A percentile compares a stretch with the other conserved stretches of the same genome.
Conservation (phyloP, 2,113 vertebrate species). For the Trematocara macrostoma region DNA sequence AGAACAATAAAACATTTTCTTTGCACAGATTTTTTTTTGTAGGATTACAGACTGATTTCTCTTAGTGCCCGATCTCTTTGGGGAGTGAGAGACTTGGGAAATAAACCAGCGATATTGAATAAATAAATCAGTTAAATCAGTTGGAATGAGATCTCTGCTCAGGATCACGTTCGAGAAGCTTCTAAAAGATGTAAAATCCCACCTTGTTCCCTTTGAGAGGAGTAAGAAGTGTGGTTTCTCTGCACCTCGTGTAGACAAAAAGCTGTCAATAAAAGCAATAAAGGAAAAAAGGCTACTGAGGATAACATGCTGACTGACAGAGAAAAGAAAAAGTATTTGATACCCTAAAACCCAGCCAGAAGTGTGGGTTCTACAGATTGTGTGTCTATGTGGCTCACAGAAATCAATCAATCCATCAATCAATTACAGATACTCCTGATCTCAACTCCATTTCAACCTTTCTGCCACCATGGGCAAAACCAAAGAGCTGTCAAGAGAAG, state of each 20-base stretch:
- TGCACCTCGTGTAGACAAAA: background rate
- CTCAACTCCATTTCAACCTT: fast-evolving
- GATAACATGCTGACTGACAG: too few relatives aligned
- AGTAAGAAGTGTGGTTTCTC: background rate
- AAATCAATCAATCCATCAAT: background rate
- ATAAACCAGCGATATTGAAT: too few relatives aligned
- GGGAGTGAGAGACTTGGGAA: too few relatives aligned
- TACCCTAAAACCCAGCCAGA: background rate
- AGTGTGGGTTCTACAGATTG: background rate
- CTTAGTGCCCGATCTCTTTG: too few relatives aligned
- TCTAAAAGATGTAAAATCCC: background rate
- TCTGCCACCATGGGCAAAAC: background rate
- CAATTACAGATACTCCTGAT: background rate
- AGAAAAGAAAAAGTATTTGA: background rate
- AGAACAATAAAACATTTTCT: too few relatives aligned
- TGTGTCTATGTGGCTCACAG: background rate
- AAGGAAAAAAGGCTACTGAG: too few relatives aligned
- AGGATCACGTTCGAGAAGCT: too few relatives aligned
- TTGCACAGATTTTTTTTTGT: too few relatives aligned
- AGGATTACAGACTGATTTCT: too few relatives aligned
- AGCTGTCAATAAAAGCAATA: background rate
- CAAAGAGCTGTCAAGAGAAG: background rate
- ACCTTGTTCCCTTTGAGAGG: background rate
- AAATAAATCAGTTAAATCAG: too few relatives aligned
- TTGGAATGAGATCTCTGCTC: too few relatives aligned